phyloP scores from a whole-genome alignment of 2,888 invertebrate species.

The Hypena proboscidalis region DNA sequence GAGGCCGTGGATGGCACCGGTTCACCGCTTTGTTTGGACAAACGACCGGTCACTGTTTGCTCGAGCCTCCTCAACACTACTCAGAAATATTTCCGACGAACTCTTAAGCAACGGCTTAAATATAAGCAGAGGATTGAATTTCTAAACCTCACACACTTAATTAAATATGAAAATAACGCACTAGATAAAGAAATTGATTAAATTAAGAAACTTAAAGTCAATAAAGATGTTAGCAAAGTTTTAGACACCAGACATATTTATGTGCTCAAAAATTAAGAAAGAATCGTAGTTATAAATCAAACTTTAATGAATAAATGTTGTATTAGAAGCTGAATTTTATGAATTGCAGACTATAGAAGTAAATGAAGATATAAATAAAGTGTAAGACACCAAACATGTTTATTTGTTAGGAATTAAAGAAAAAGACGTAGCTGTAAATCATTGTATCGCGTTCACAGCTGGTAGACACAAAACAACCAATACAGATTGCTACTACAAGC shows the following conservation, averaged over 20 bases:
- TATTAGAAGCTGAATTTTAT: neutral
- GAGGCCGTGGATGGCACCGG: slow-evolving; percentile 60
- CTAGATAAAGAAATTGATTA: neutral
- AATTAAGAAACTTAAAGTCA: neutral
- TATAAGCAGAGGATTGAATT: slow-evolving; percentile 41
- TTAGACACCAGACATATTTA: slow-evolving; percentile 1
- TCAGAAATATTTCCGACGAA: slow-evolving; percentile 75
- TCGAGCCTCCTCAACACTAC: slow-evolving; percentile 73
- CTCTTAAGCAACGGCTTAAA: slow-evolving; percentile 56
- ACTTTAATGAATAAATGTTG: too few species aligned
- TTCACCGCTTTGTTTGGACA: slow-evolving; percentile 72
- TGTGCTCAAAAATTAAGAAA: slow-evolving; percentile 14
- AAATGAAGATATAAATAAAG: slow-evolving; percentile 12
- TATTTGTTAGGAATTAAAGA: slow-evolving; percentile 6
- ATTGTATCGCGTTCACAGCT: slow-evolving; percentile 39
- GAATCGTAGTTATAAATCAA: slow-evolving; percentile 34
- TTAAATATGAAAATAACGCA: slow-evolving; percentile 1
- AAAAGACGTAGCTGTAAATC: slow-evolving; percentile 33
- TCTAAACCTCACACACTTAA: slow-evolving; percentile 39
- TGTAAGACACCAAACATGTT: slow-evolving; percentile 2
- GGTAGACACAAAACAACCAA: slow-evolving; percentile 63
- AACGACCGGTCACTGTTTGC: slow-evolving; percentile 82
- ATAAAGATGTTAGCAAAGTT: slow-evolving; percentile 11
- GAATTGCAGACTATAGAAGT: neutral
- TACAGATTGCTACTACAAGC: slow-evolving; percentile 76